Base-by-base conservation (phyloP, 2,113 vertebrate genomes). In the Gracilinanus agilis region DNA sequence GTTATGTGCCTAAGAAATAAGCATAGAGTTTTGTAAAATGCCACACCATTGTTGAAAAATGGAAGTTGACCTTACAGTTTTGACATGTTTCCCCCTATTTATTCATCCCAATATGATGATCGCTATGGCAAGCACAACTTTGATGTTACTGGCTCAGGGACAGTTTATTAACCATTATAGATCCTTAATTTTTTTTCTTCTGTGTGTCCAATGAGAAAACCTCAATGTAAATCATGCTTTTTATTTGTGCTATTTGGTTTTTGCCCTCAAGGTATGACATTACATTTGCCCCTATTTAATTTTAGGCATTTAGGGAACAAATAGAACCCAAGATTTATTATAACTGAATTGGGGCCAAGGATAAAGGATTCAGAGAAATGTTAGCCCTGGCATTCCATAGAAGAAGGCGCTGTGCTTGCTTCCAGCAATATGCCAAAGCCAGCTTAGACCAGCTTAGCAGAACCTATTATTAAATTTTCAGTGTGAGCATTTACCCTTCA, bases 331-430 rank as follows among this genome's bases (percentile, higher is more conserved):
- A n/a, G 83, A 21, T 55, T 93, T 93, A 88, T 67, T 93, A 54
- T 56, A 91, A 83, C 90, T 96, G 91, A 94, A 54, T 96, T 91
- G 10, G 40, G 90, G 27, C 88, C 49, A 91, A 53, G 44, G 29
- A 8, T 44, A 55, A 1, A 55, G 44, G 91, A 44, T 75, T 34
- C 9, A 94, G 56, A 54, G 92, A 44, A 89, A 24, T 55, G 44
- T 90, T 92, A 90, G 10, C n/a, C 55, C 49, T 89, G 54, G 90
- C 27, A n/a, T 53, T 49, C n/a, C n/a, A 40, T 55, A 93, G 25
- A 27, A 55, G n/a, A 24, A 90, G 9, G 89, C 40, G n/a, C 67
- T 40, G 9, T 83, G 19, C n/a, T 83, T 83, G 9, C 61, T 40
- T 83, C 5, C n/a, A 83, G 19, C n/a, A 19, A 10, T 83, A 40